phyloP scores from a whole-genome alignment of 2,113 vertebrate species.

The Microcebus ravelobensis region DNA sequence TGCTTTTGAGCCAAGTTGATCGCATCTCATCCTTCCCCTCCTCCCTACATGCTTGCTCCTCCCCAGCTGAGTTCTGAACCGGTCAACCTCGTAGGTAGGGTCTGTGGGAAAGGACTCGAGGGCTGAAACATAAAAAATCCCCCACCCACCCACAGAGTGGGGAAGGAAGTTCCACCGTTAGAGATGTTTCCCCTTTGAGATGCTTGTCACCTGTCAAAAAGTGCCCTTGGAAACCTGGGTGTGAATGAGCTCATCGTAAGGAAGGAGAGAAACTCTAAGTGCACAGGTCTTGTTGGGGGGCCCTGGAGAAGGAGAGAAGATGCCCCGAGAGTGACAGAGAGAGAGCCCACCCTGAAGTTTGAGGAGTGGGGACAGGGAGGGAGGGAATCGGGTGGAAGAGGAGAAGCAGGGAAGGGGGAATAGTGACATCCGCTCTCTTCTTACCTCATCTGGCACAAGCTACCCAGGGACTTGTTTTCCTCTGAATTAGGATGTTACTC shows the following conservation, averaged over 20 bases:
- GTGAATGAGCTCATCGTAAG: background rate
- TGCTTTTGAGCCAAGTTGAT: background rate
- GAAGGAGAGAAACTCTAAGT: background rate
- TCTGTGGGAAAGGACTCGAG: background rate
- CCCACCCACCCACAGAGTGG: accelerated
- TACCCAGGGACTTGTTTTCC: background rate
- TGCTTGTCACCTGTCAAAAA: background rate
- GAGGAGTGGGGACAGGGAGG: background rate
- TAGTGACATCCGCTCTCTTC: background rate
- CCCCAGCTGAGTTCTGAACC: background rate
- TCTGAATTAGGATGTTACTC: background rate
- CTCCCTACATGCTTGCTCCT: background rate
- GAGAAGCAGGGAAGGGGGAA: background rate
- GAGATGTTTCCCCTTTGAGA: background rate
- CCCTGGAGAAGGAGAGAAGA: background rate
- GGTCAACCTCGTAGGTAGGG: background rate
- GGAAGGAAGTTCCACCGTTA: background rate
- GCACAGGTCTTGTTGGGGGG: background rate
- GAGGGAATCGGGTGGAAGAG: background rate
- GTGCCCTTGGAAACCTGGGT: background rate
- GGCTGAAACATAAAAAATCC: background rate
- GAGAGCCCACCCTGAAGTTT: background rate
- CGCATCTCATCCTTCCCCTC: background rate
- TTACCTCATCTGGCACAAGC: background rate
- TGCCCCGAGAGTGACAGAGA: background rate